Evolutionary conservation across 2,888 invertebrate species (phyloP).

Genomic region (Heliconius hortense): DNA sequence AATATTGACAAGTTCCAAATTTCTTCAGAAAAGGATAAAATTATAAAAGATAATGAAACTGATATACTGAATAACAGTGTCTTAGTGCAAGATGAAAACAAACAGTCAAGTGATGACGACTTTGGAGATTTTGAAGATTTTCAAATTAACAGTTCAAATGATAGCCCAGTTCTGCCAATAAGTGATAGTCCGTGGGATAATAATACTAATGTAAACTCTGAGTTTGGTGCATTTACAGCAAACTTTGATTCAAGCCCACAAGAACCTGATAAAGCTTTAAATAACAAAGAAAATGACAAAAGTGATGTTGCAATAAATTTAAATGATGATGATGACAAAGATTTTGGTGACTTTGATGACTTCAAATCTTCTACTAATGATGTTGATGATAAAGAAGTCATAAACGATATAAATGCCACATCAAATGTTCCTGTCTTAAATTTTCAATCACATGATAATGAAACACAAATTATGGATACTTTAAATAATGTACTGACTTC

Average conservation of each 20-base stretch:
- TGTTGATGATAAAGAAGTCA: conserved; percentile 43
- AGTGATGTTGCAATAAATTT: conserved; percentile 43
- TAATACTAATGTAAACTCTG: conserved; percentile 50
- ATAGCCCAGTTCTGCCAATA: conserved; percentile 48
- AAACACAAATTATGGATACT: conserved; percentile 65
- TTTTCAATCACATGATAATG: conserved; percentile 62
- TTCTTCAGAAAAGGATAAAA: conserved; percentile 29
- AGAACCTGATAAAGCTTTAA: conserved; percentile 40
- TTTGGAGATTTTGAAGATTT: conserved; percentile 82
- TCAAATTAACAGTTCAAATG: conserved; percentile 59
- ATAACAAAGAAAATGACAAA: conserved; percentile 1
- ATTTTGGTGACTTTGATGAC: conserved; percentile 83
- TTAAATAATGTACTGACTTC: conserved; percentile 63
- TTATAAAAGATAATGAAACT: conserved; percentile 46
- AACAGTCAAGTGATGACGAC: conserved; percentile 39
- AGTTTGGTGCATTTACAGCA: conserved; percentile 68
- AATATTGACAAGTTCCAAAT: conserved; percentile 23
- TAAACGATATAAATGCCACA: conserved; percentile 40
- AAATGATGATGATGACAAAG: conserved; percentile 58
- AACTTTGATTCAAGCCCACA: conserved; percentile 53
- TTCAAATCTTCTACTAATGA: conserved; percentile 61
- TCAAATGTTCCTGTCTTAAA: conserved; percentile 57
- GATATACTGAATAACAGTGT: conserved; percentile 50
- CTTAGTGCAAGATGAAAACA: conserved; percentile 6
- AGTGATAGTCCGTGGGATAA: conserved; percentile 69